Percentiles rank a stretch among this genome's conserved stretches.
These are phyloP conservation scores for Agrochola litura DNA, from an alignment of 2,888 invertebrate species.

Conservation along the genomic window DNA sequence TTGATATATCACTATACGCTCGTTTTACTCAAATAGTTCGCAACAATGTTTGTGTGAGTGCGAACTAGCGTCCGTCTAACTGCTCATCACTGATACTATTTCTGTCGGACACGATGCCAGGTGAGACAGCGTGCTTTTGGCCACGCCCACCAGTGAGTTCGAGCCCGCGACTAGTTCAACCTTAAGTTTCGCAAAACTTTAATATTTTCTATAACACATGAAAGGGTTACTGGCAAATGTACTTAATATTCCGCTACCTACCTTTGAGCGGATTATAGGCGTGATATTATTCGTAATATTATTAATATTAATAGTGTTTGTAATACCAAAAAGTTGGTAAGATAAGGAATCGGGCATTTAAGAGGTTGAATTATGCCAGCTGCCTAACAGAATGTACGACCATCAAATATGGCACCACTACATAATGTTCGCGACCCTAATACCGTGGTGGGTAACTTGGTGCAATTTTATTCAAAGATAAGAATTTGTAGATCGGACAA, in stretches of 20 bases:
- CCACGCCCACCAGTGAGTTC: no score
- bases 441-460: slow-evolving; percentile 11
- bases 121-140: no score
- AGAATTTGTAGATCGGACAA: slow-evolving; percentile 19
- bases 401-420: slow-evolving; percentile 39
- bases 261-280: neutral
- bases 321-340: neutral
- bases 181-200: neutral
- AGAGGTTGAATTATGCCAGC: slow-evolving; percentile 19
- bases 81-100: no score
- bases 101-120: no score
- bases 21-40: no score
- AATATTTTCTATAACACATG: neutral
- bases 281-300: neutral
- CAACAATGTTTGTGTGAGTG: no score
- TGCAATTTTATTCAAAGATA: slow-evolving; percentile 20
- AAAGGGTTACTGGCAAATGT: neutral
- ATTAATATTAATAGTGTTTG: neutral
- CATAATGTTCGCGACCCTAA: slow-evolving; percentile 1
- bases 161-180: no score
- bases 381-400: slow-evolving; percentile 28
- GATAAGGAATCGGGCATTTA: slow-evolving; percentile 11
- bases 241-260: neutral
- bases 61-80: no score
- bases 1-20: no score